Evolutionary conservation across 2,888 invertebrate genomes (phyloP), one percentile per base, ranked within the genome.

Genomic region (Morpho achilles): DNA sequence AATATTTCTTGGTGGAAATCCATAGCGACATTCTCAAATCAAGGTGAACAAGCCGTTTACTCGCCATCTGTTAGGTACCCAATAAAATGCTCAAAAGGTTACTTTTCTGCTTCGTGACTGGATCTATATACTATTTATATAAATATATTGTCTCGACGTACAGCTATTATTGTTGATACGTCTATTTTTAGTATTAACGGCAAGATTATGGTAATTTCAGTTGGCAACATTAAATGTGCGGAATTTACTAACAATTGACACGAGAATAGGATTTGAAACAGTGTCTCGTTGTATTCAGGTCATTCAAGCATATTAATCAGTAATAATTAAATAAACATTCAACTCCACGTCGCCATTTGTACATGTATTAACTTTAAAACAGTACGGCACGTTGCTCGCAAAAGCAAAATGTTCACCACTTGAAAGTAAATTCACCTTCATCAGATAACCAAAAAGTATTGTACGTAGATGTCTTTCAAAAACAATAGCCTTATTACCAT

Each of bases 41-140:
- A 82, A 82, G 82, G 82, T 79, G 76, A 82, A 53, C 80, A 50
- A 68, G 79, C 78, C 79, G 63, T 69, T 79, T 78, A 80, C 80
- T 73, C 60, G 71, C 59, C 72, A 73, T 70, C 71, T 70, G 69
- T 66, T 69, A 65, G 71, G 68, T 72, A 77, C 65, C 64, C 58
- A 73, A 75, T 76, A 78, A 75, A 71, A 67, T 67, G 70, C 72
- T 72, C 64, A 71, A 83, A 84, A 84, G 83, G 83, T 84, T 82
- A 78, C 67, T 71, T 74, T 69, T 74, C 67, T 60, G 67, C 65
- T 61, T 80, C 81, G 82, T 83, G 82, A 82, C 82, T 77, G 46
- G 75, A 68, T 66, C 66, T 70, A 64, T 64, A 69, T 67, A 66
- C 63, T 67, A 64, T 70, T 66, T 63, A 61, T 66, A 66, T 63